Percentiles rank a stretch among this genome's conserved stretches.
Evolutionary conservation across 2,113 vertebrate species (phyloP).

Genomic region (Cynoglossus semilaevis): DNA sequence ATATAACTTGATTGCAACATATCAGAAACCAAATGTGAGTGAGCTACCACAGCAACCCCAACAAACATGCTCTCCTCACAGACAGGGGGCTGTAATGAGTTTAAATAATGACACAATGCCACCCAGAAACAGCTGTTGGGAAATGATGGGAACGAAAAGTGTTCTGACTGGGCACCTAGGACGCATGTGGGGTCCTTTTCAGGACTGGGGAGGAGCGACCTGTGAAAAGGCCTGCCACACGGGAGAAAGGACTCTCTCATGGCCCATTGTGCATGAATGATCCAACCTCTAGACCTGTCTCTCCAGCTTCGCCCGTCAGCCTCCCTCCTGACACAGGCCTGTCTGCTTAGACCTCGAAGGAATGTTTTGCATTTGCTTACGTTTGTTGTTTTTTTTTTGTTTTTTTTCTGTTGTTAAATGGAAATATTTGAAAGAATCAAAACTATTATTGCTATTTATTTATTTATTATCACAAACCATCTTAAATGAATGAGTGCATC

Average conservation of each 20-base stretch:
- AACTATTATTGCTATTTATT: too few species aligned
- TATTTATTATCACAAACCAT: too few species aligned
- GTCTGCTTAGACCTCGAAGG: conserved; percentile 48
- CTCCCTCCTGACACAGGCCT: conserved; percentile 38
- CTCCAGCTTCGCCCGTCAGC: conserved; percentile 26
- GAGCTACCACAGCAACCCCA: conserved; percentile 52
- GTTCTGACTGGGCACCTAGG: conserved; percentile 50
- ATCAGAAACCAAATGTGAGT: conserved; percentile 57
- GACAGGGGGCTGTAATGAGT: conserved; percentile 57
- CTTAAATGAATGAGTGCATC: too few species aligned
- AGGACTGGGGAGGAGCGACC: conserved; percentile 46
- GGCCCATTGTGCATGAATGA: conserved; percentile 68
- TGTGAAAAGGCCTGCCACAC: conserved; percentile 72
- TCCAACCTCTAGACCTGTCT: conserved; percentile 50
- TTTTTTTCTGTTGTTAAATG: conserved; percentile 36
- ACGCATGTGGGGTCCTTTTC: conserved; percentile 64
- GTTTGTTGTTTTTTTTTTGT: conserved; percentile 23
- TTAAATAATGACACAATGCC: conserved; percentile 71
- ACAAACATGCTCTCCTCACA: conserved; percentile 40
- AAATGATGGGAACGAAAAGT: conserved; percentile 73
- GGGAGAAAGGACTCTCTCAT: conserved; percentile 70
- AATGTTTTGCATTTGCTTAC: conserved; percentile 61
- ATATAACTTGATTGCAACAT: conserved; percentile 64
- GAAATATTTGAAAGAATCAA: too few species aligned
- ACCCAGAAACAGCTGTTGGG: conserved; percentile 71